Evolutionary conservation across 2,888 invertebrate genomes (phyloP), one percentile per base, ranked within the genome.

Genomic region (Conomelus anceps): DNA sequence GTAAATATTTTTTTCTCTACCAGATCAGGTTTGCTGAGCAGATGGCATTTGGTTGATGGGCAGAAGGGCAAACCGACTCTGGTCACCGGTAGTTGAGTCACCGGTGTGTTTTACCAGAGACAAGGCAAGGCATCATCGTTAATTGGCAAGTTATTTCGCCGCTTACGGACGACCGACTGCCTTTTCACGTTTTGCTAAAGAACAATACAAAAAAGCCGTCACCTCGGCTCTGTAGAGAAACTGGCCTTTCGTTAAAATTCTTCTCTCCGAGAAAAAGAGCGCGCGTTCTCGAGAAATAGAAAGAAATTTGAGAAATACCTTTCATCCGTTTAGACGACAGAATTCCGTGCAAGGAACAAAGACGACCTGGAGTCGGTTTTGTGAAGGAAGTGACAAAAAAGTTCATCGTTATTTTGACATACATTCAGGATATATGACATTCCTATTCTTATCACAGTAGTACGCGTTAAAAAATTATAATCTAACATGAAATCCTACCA

Each of bases 161-260:
- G 63, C 63, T 63, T 63, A 63, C n/a, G 63, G 63, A 63, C 20
- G 63, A 63, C 41, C 41, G 41, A 63, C 63, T 63, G 26, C 11
- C 13, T 63, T 63, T 7, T n/a, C n/a, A 13, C 7, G n/a, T 20
- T 63, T 13, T 63, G n/a, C 63, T 63, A n/a, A n/a, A 63, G 63
- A 63, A 63, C 63, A 63, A 63, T 63, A 63, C 63, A 63, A 63
- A 63, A 63, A 63, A 63, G n/a, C 63, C 63, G 63, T 63, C 41
- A 17, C 41, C 41, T 41, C n/a, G n/a, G 63, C n/a, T n/a, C 11
- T 20, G n/a, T 0, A n/a, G n/a, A 22, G 86, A 86, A 86, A 86
- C 86, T 86, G 26, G 29, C 86, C 86, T 86, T 86, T 86, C 86
- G 86, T 86, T 86, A 86, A 86, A 86, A 86, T 86, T 86, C 86